phyloP scores from a whole-genome alignment of 2,797 vertebrate species.

The Margarornis squamiger region DNA sequence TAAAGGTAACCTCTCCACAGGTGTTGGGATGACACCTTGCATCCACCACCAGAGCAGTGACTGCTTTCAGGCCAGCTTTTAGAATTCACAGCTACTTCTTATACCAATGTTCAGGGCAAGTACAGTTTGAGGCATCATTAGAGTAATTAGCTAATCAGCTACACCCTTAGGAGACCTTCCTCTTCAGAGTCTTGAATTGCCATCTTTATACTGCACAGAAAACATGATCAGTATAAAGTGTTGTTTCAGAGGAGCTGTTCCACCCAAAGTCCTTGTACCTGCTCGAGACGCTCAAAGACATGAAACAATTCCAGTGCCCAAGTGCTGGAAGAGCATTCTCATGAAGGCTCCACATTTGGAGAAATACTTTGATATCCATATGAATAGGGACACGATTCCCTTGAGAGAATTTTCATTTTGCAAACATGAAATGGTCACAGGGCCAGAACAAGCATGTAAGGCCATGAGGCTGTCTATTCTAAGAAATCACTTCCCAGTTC shows the following conservation, averaged over 20 bases:
- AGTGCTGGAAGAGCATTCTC: background rate
- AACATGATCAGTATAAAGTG: background rate
- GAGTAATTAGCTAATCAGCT: background rate
- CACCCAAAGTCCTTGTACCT: background rate
- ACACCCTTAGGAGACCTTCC: background rate
- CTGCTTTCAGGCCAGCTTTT: background rate
- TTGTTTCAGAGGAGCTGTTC: background rate
- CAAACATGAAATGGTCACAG: background rate
- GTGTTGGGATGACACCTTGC: background rate
- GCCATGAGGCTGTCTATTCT: background rate
- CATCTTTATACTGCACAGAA: background rate
- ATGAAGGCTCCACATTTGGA: background rate
- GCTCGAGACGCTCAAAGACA: background rate
- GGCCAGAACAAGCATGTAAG: fast-evolving
- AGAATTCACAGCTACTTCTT: background rate
- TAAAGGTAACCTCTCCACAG: background rate
- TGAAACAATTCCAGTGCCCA: background rate
- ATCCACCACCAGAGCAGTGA: background rate
- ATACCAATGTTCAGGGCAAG: background rate
- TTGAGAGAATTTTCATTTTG: background rate
- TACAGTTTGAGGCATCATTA: background rate
- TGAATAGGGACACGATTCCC: background rate
- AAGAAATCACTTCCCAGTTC: background rate
- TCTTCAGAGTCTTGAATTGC: background rate
- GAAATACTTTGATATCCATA: background rate